phyloP scores from a whole-genome alignment of 2,113 vertebrate genomes.

The Gallinago jamesoni region DNA sequence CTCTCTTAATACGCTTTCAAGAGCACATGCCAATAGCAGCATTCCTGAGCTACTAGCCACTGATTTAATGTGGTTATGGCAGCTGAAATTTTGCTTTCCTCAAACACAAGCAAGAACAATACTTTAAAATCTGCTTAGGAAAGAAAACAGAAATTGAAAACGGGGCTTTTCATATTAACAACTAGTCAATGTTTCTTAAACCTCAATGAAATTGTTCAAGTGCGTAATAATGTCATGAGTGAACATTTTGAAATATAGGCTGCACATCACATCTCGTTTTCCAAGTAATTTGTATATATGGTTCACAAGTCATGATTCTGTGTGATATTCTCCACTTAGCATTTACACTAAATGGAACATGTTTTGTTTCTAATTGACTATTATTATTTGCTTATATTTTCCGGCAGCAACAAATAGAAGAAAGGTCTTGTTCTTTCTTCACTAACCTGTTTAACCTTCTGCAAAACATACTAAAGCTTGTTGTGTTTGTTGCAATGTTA shows the following conservation, averaged over 20 bases:
- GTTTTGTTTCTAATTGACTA: neutral
- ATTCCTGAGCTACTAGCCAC: neutral
- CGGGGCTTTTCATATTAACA: neutral
- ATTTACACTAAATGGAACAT: neutral
- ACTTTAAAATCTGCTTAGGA: neutral
- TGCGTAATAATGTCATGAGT: neutral
- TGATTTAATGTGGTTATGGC: neutral
- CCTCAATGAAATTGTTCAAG: neutral
- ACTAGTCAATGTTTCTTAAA: neutral
- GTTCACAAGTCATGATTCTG: neutral
- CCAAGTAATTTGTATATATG: neutral
- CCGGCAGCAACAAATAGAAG: neutral
- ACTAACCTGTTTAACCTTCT: neutral
- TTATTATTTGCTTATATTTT: neutral
- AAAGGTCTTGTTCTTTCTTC: neutral
- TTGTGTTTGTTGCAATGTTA: neutral
- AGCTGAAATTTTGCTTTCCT: constrained; percentile 3
- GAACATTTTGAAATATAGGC: neutral
- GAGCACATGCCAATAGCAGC: constrained; percentile 5
- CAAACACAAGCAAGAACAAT: neutral
- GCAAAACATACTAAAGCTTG: neutral
- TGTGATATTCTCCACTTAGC: neutral
- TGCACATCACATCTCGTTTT: neutral
- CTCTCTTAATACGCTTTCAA: neutral
- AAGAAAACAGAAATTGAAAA: neutral